A percentile compares a stretch with the other conserved stretches of the same genome.
Evolutionary conservation across 2,888 invertebrate genomes (phyloP).

Genomic region (Blastobasis adustella): DNA sequence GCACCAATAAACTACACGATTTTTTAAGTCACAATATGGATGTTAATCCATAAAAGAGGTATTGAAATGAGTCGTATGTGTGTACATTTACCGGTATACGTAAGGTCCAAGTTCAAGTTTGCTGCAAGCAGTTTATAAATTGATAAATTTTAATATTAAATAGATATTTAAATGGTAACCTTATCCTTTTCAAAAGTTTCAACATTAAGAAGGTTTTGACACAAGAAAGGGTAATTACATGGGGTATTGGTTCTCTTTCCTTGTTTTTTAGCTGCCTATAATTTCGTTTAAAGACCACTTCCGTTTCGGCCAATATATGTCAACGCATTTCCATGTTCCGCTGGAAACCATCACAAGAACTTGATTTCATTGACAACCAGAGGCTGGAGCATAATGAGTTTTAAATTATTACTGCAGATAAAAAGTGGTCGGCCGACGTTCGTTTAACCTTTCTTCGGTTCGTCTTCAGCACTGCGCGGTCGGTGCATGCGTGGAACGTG

Average conservation of each 20-base stretch:
- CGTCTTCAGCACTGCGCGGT: conserved; percentile 41
- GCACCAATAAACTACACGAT: too few species aligned
- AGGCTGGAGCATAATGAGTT: conserved; percentile 67
- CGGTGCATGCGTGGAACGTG: conserved; percentile 9
- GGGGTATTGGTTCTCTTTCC: conserved; percentile 45
- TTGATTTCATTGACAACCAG: conserved; percentile 69
- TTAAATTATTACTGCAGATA: conserved; percentile 71
- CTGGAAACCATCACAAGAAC: conserved; percentile 64
- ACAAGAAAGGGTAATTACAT: conserved; percentile 47
- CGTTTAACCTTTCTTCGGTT: conserved; percentile 60
- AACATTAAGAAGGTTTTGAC: conserved; percentile 11
- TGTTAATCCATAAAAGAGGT: too few species aligned
- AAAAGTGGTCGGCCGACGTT: conserved; percentile 54
- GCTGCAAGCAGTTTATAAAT: not conserved
- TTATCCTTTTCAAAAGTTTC: conserved; percentile 11
- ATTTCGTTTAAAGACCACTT: conserved; percentile 68
- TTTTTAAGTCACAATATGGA: too few species aligned
- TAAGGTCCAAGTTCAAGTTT: conserved; percentile 2
- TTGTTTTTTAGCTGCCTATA: conserved; percentile 62
- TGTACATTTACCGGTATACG: not conserved
- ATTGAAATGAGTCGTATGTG: too few species aligned
- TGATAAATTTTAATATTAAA: conserved; percentile 4
- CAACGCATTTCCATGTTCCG: conserved; percentile 70
- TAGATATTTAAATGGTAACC: conserved; percentile 12
- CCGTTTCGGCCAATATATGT: conserved; percentile 70